Conservation (phyloP, 64 coral and sea anemone genomes). For the Stichodactyla mertensii region DNA sequence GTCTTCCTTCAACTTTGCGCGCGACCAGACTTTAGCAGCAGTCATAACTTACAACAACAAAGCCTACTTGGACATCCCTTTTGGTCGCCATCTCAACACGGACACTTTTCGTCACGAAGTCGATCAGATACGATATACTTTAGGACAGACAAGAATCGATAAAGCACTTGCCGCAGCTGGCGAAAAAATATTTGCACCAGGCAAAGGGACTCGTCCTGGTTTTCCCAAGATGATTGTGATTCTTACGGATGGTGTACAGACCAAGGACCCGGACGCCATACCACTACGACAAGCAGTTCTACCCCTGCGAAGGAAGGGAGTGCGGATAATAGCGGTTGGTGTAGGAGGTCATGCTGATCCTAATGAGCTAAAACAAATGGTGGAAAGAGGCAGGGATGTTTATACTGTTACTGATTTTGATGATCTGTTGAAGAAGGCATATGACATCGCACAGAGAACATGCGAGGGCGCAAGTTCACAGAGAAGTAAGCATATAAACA, state of each 20-base stretch:
- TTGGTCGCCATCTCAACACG: constrained; percentile 40
- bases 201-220: constrained; percentile 29
- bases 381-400: constrained; percentile 52
- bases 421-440: constrained; percentile 45
- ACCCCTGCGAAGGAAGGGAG: constrained; percentile 48
- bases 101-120: constrained; percentile 47
- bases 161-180: constrained; percentile 56
- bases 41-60: constrained; percentile 57
- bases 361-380: constrained; percentile 57
- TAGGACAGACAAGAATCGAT: constrained; percentile 69
- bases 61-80: constrained; percentile 41
- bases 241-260: constrained; percentile 66
- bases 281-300: constrained; percentile 36
- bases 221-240: constrained; percentile 64
- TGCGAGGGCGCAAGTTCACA: background rate
- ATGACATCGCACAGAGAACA: constrained; percentile 36
- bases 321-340: constrained; percentile 68
- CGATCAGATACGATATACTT: constrained; percentile 58
- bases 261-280: constrained; percentile 40
- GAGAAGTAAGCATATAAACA: background rate
- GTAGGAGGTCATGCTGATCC: constrained; percentile 52
- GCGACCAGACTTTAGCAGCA: constrained; percentile 40
- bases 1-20: constrained; percentile 35
- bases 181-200: constrained; percentile 30
- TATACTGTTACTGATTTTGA: constrained; percentile 69